Evolutionary conservation across 2,113 vertebrate genomes (phyloP).

Genomic region (Chionis minor): DNA sequence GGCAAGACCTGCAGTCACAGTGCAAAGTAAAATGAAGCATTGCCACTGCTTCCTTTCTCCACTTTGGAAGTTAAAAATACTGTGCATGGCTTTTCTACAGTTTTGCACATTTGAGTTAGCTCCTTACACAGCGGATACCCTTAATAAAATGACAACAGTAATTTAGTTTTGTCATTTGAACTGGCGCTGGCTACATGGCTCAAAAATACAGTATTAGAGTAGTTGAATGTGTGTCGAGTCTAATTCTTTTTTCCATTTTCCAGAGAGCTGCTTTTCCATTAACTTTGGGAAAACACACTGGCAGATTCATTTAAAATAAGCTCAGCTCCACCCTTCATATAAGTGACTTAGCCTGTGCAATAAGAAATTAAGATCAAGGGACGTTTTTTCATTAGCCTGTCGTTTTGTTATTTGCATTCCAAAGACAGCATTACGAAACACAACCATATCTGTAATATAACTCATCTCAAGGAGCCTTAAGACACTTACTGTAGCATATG

Average conservation of each 20-base stretch:
- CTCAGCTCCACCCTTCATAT: slow-evolving; percentile 94
- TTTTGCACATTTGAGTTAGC: slow-evolving; percentile 93
- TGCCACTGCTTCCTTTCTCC: slow-evolving; percentile 75
- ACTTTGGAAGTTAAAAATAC: slow-evolving; percentile 86
- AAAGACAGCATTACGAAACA: slow-evolving; percentile 80
- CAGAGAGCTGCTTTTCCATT: slow-evolving; percentile 99
- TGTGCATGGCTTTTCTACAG: slow-evolving; percentile 85
- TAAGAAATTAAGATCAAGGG: slow-evolving; percentile 99
- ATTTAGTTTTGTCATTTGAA: slow-evolving; percentile 99
- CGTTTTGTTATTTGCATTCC: slow-evolving; percentile 88
- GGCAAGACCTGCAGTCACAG: slow-evolving; percentile 80
- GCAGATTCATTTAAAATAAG: slow-evolving; percentile 99
- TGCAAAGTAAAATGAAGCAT: slow-evolving; percentile 83
- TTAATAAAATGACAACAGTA: slow-evolving; percentile 99
- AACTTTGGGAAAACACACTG: slow-evolving; percentile 96
- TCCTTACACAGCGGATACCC: slow-evolving; percentile 94
- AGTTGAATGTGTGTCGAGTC: slow-evolving; percentile 95
- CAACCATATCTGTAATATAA: slow-evolving; percentile 86
- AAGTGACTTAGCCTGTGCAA: slow-evolving; percentile 91
- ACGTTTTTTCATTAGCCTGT: slow-evolving; percentile 96
- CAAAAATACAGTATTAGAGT: slow-evolving; percentile 99
- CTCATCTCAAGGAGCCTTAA: slow-evolving; percentile 92
- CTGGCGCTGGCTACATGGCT: slow-evolving; percentile 88
- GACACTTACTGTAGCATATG: slow-evolving; percentile 93
- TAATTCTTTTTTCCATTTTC: slow-evolving; percentile 99